Evolutionary conservation across 2,113 vertebrate species (phyloP).

Genomic region (Monarcha castaneiventris): DNA sequence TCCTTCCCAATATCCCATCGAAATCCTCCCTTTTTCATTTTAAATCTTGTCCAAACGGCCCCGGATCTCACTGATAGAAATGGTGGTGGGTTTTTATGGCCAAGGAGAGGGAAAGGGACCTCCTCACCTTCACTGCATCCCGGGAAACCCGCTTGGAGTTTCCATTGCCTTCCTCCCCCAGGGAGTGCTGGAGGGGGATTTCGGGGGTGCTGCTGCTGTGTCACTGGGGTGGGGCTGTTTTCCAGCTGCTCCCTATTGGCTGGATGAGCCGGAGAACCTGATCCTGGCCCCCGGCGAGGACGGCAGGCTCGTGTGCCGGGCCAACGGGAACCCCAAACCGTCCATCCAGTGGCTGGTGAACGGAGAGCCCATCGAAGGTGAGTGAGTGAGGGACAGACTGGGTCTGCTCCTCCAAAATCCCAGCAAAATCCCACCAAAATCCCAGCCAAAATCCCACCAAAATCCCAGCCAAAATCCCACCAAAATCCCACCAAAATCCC

Average conservation of each 20-base stretch:
- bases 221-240: background rate
- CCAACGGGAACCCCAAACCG: conserved; percentile 94
- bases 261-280: conserved; percentile 89
- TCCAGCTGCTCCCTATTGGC: conserved; percentile 95
- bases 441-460: too few species aligned
- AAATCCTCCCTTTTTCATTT: background rate
- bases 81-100: background rate
- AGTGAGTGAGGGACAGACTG: conserved; percentile 63
- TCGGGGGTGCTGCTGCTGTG: fast-evolving
- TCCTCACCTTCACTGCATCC: fast-evolving
- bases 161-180: fast-evolving
- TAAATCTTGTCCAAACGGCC: background rate
- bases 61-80: fast-evolving
- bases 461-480: too few species aligned
- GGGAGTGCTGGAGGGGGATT: background rate
- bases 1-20: background rate
- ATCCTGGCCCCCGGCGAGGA: conserved; percentile 91
- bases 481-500: too few species aligned
- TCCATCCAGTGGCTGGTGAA: conserved; percentile 91
- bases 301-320: conserved; percentile 89
- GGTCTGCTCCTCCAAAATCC: background rate
- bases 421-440: background rate
- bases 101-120: too few species aligned
- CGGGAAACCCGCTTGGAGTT: fast-evolving
- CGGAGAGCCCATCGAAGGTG: conserved; percentile 86